Evolutionary conservation across 37 sponge, comb jelly and placozoan species (phyloP), one percentile per base, ranked within the genome.

Genomic region (Chondrosia reniformis): DNA sequence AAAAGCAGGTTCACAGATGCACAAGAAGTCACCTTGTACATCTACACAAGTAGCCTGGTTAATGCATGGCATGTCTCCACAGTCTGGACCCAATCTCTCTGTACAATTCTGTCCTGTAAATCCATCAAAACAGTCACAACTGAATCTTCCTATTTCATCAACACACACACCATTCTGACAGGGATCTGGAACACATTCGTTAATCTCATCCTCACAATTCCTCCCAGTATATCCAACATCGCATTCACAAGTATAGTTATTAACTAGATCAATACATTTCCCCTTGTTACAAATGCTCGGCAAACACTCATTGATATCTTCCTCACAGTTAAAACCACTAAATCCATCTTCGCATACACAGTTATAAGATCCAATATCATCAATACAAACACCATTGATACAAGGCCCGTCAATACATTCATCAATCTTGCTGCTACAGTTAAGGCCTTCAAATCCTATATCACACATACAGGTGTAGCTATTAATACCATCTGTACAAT

Each of bases 161-260:
- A 37, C 39, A 27, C 82, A 81, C 8, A 77, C 78, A 19, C 82
- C 82, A 41, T 81, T 81, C 36, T 49, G 33, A 74, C 82, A 81
- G 17, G 75, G 73, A 44, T 24, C 22, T 1, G 76, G 6, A 17
- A 24, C 33, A 45, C 82, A 81, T 15, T 77, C 55, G 38, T 81
- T 28, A 25, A 81, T 40, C 2, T 43, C n/a, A 30, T 49, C 66
- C 57, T 79, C 76, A 74, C 82, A 81, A 13, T 19, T 12, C 13
- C 37, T 40, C 15, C 75, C 74, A 13, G 82, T 81, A 44, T 43
- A 79, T 1, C 79, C 77, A 15, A 57, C 56, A 9, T 27, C 56
- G 54, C 77, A 76, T 19, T 38, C 38, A 57, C 77, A 76, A 22
- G 77, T 41, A 40, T 45, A 76, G 1, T 2, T 33, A 17, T 32